Percentiles rank a stretch among this genome's conserved stretches.
Conservation (phyloP, 2,888 invertebrate genomes). For the Didymodactylos carnosus region DNA sequence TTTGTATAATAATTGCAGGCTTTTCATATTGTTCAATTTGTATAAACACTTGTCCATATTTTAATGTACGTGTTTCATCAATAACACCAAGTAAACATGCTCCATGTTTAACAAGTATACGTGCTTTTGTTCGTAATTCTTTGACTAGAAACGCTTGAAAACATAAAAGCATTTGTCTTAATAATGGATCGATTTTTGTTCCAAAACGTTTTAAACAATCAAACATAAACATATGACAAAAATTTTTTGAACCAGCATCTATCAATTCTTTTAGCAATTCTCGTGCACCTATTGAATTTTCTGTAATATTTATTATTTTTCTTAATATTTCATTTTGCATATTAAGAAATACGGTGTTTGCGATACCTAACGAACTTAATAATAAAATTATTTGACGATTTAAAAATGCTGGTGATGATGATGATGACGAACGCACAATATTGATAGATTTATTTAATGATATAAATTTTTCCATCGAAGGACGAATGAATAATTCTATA, state of each 20-base stretch:
- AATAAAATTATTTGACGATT: slow-evolving; percentile 9
- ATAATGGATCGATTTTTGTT: not conserved
- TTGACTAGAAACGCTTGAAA: not conserved
- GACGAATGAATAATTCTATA: not conserved
- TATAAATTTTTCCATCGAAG: not conserved
- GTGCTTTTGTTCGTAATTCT: not conserved
- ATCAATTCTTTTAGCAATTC: not conserved
- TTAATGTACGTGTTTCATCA: not conserved
- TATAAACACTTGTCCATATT: not conserved
- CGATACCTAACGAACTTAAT: not conserved
- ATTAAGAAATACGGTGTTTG: not conserved
- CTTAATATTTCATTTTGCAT: not conserved
- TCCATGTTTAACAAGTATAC: not conserved
- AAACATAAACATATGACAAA: not conserved
- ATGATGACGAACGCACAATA: not conserved
- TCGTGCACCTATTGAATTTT: not conserved
- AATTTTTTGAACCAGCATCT: not conserved
- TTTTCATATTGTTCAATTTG: not conserved
- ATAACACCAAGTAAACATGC: not conserved
- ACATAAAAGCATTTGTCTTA: not conserved
- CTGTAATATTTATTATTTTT: not conserved
- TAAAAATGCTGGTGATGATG: not conserved
- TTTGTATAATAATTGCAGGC: not conserved
- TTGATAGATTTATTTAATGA: not conserved
- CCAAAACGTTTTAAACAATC: not conserved